Evolutionary conservation across 2,113 vertebrate genomes (phyloP), one percentile per base, ranked within the genome.

Genomic region (Syngnathus scovelli): DNA sequence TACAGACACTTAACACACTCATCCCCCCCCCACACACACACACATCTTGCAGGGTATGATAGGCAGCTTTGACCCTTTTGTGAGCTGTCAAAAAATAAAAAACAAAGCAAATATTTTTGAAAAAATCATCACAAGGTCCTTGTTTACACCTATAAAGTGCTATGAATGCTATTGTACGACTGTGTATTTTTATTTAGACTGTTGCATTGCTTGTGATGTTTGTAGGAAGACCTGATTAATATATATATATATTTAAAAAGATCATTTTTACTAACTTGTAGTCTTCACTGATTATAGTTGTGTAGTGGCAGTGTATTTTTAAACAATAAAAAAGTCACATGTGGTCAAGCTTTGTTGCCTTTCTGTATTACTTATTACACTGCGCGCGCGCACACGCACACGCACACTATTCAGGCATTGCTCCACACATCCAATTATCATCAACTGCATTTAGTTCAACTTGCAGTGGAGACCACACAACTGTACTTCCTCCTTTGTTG

Each of bases 221-320:
- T 89, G 82, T 87, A 84, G 85, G 74, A 85, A 82, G 78, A 85
- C 80, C 65, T 62, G 61, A 84, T 83, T 85, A 81, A 87, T 86
- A 74, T 84, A 84, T 81, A 84, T 81, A 64, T 71, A 74, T 71
- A 75, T 72, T 71, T 69, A 75, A 71, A 78, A 74, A 76, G 66
- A 56, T 33, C 44, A 39, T 86, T 87, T 86, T 81, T 86, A 90
- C 89, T 90, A 90, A 89, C 88, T 88, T 85, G 83, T 89, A 89
- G 84, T 88, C 86, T 85, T 88, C 80, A 86, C 79, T 87, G 77
- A 79, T 90, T 74, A 85, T 87, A 89, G 86, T 84, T 88, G 89
- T 87, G 64, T 66, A 62, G 83, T 90, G 84, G 77, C 81, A 78
- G 79, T 81, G 78, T 86, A 78, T 79, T 85, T 86, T 90, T 85